Evolutionary conservation across 2,888 invertebrate species (phyloP), one percentile per base, ranked within the genome.

Genomic region (Chloromyia formosa): DNA sequence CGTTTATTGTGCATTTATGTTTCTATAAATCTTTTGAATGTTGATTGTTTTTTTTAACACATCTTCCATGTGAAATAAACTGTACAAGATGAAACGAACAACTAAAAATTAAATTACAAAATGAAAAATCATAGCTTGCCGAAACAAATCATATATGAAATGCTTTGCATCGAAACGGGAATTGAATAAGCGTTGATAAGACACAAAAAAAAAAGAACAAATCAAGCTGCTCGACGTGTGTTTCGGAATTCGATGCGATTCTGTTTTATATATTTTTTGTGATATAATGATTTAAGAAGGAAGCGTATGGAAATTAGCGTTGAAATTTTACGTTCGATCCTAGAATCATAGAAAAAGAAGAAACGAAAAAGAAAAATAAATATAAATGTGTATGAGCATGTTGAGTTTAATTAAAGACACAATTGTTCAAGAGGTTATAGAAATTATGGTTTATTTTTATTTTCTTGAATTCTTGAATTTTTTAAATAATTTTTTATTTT

Each of bases 241-340:
- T 18, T 62, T 64, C 12, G 9, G 18, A 64, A 42, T 4, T 35
- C 27, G 7, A 35, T 35, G 27, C 20, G 20, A 49, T 22, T 66
- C 66, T 35, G 27, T 4, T 4, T 35, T 35, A n/a, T n/a, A n/a
- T 35, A 4, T 35, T 35, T 35, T 35, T 35, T 35, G 27, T 35
- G 27, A 35, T 35, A 35, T 35, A 35, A 35, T 35, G 27, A 66
- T 10, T 58, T 56, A 58, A 14, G 58, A 49, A 74, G 74, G 23
- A 62, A 61, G 53, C 27, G 27, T 45, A 64, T 64, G 53, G 27
- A 74, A 56, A 56, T 68, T 75, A 77, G 54, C 77, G 77, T 58
- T 77, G 75, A 61, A 74, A 74, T 73, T 77, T 77, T 54, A 73
- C 77, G 72, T 74, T 75, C 58, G 77, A 75, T 60, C 77, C 77